Base-by-base conservation (phyloP, 2,797 vertebrate genomes). In the Emys orbicularis region DNA sequence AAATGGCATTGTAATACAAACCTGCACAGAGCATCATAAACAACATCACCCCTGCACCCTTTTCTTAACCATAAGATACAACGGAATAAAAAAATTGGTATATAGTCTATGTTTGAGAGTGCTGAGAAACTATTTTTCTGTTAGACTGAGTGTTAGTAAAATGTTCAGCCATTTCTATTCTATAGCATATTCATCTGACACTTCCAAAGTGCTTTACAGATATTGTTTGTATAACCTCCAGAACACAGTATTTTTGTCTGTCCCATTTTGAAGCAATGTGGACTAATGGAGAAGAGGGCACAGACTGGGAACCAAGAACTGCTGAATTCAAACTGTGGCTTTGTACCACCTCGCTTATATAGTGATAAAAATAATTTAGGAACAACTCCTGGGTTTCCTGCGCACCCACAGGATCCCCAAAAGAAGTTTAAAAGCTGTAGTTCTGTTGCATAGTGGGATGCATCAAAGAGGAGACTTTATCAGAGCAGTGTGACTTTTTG, bases 81-180 rank as follows among this genome's bases (percentile, higher is more conserved):
- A 74, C 83, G 81, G 61, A 4, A 61, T 85, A 93, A 72, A 87
- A 93, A 89, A 31, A 37, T 23, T 21, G 76, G 90, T 68, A 88
- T 52, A 88, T 87, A 88, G 29, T 5, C 41, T 47, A 65, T 16
- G 83, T 56, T 88, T 89, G 27, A 16, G 84, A 61, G 47, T 52
- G 50, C 61, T 81, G 80, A 89, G 89, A 68, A 76, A 47, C 74
- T 27, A 74, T 44, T 47, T 68, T 47, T 76, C 61, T 65, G 25
- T 56, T 56, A 83, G 88, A 77, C 79, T 94, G 90, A 81, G 50
- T 84, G 44, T 72, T 89, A 85, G 80, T 87, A 52, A 89, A 94
- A 89, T 72, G 77, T 52, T 37, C 87, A 89, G 12, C 80, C 65
- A 23, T 37, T 68, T 94, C 85, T 84, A 61, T 83, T 56, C 61